Conservation (phyloP, 2,113 vertebrate genomes). For the Sapayoa aenigma region DNA sequence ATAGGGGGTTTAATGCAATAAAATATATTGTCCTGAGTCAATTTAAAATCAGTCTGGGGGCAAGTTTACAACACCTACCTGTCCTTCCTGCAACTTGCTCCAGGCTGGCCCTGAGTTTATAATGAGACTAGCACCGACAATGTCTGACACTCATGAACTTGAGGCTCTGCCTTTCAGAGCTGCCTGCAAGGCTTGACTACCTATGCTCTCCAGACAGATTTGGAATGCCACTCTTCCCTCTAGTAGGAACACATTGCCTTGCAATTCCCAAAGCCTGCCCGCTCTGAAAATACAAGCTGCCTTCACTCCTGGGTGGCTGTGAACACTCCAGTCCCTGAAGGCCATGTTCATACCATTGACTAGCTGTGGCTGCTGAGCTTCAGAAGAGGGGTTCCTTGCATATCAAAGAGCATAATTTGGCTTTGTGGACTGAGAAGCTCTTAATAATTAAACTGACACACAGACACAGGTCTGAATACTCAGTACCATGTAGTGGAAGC, state of each 20-base stretch:
- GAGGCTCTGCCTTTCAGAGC: neutral
- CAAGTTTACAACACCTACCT: neutral
- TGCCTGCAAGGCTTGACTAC: neutral
- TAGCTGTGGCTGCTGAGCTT: neutral
- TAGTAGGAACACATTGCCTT: neutral
- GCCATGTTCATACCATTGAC: neutral
- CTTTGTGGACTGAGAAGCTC: neutral
- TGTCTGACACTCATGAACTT: neutral
- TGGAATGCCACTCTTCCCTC: neutral
- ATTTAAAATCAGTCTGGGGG: neutral
- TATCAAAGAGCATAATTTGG: neutral
- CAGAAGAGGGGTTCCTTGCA: neutral
- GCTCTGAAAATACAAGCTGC: neutral
- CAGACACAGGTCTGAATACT: neutral
- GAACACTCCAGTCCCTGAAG: neutral
- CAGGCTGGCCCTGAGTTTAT: neutral
- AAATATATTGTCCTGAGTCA: neutral
- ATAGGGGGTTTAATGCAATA: neutral
- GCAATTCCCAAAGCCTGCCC: neutral
- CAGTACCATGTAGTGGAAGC: neutral
- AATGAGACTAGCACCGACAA: neutral
- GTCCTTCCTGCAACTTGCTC: neutral
- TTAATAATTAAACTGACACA: slow-evolving; percentile 8
- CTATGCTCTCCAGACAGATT: neutral
- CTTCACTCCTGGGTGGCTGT: accelerated